A percentile compares a stretch with the other conserved stretches of the same genome.
Evolutionary conservation across 64 coral and sea anemone genomes (phyloP).

Genomic region (Montipora sp.): DNA sequence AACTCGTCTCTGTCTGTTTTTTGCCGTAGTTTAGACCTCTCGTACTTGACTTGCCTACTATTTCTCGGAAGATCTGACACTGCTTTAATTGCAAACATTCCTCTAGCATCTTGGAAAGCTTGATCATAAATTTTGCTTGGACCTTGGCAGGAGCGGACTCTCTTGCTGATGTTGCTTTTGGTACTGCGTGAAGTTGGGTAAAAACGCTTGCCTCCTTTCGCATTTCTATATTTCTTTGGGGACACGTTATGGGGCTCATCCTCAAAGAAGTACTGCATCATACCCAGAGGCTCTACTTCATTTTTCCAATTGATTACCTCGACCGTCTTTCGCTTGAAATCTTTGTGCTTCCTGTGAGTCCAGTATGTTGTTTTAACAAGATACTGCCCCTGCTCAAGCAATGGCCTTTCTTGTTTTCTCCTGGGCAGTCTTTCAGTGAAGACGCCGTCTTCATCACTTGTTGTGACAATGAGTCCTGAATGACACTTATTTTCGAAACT

Average conservation of each 20-base stretch:
- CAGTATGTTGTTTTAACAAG: constrained; percentile 6
- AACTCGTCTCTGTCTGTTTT: too few relatives aligned
- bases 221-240: constrained; percentile 24
- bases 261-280: constrained; percentile 34
- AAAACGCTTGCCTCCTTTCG: constrained; percentile 8
- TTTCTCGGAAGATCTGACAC: constrained; percentile 21
- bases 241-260: not conserved
- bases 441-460: not conserved
- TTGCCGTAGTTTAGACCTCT: too few relatives aligned
- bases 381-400: not conserved
- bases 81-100: constrained; percentile 20
- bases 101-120: constrained; percentile 17
- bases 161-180: not conserved
- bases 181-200: not conserved
- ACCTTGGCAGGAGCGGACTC: not conserved
- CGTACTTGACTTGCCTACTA: too few relatives aligned
- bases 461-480: constrained; percentile 11
- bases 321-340: constrained; percentile 17
- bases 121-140: constrained; percentile 35
- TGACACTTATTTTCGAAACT: constrained; percentile 49
- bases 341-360: constrained; percentile 7
- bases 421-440: not conserved
- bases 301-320: constrained; percentile 32
- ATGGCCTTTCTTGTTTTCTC: not conserved
- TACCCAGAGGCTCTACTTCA: constrained; percentile 11